A percentile compares a stretch with the other conserved stretches of the same genome.
These are phyloP conservation scores for Gambusia holbrooki DNA, from an alignment of 2,113 vertebrate genomes.

Conservation along the genomic window DNA sequence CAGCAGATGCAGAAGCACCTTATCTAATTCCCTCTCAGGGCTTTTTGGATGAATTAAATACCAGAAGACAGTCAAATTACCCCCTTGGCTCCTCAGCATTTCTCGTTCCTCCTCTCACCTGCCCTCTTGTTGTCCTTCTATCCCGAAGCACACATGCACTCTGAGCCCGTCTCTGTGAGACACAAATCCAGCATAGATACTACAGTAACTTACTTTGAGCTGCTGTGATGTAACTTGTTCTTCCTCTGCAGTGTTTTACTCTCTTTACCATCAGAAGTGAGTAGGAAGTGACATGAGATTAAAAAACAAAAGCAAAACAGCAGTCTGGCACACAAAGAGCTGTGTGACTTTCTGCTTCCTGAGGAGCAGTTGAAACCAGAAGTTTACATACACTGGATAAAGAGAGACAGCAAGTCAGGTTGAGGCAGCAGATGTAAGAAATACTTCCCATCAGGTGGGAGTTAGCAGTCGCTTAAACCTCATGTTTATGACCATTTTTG, in stretches of 20 bases:
- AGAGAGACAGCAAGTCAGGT: no score
- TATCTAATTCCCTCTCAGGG: constrained; percentile 51
- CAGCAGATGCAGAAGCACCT: constrained; percentile 48
- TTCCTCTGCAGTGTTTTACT: neutral
- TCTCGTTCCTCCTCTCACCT: constrained; percentile 26
- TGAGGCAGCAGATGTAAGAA: no score
- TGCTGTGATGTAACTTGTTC: constrained; percentile 9
- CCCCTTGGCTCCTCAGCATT: constrained; percentile 40
- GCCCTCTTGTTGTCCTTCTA: constrained; percentile 12
- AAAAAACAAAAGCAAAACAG: neutral
- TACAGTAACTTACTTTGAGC: constrained; percentile 32
- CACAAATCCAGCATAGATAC: constrained; percentile 33
- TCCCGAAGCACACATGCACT: constrained; percentile 27
- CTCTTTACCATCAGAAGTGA: neutral
- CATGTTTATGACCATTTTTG: no score
- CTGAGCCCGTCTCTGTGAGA: constrained; percentile 22
- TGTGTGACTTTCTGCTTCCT: neutral
- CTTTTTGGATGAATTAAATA: constrained; percentile 61
- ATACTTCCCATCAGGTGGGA: no score
- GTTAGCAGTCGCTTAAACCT: no score
- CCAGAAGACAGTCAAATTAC: constrained; percentile 51
- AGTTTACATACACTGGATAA: no score
- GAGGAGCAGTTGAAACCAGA: neutral
- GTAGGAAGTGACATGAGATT: neutral
- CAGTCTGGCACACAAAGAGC: neutral